Evolutionary conservation across 2,797 vertebrate species (phyloP), one percentile per base, ranked within the genome.

Genomic region (Acanthurus lineatus): DNA sequence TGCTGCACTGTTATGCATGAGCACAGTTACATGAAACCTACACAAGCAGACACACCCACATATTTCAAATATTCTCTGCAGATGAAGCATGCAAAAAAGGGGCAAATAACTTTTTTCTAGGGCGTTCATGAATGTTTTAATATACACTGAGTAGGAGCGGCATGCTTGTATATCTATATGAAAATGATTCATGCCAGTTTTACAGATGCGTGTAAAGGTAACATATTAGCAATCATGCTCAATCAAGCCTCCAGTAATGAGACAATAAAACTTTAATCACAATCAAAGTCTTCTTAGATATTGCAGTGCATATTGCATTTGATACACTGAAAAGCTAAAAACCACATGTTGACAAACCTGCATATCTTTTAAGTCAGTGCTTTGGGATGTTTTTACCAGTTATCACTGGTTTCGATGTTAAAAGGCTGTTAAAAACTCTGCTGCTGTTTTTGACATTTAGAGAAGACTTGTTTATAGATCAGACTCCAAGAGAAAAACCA

Each of bases 1-100:
- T 32, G 60, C 54, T 56, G 48, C 45, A 59, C 4, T 56, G 17
- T 28, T 32, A 11, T 51, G 9, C 19, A 22, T 19, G 44, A 28
- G 22, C 49, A 52, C 44, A 20, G 35, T 35, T 40, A 60, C 15
- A 20, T 16, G 22, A 22, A 22, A 35, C 17, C 44, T 4, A 12
- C 35, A 22, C 9, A 53, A 15, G 15, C 45, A 69, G 40, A 67
- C 79, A 80, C 69, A 49, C 68, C 65, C 35, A 42, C 14, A 77
- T 69, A 60, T 17, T 51, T 70, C 3, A 48, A 28, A 22, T 62
- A 44, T 28, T 48, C 5, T n/a, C 40, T 19, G 20, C 3, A 67
- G n/a, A 42, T 42, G 40, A 11, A 42, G 40, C 40, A 42, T 42
- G 40, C 40, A 42, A 42, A 42, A 3, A 42, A 42, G 10, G 40